These are phyloP conservation scores for Tragulus kanchil DNA, from an alignment of 2,113 vertebrate genomes.

Conservation along the genomic window DNA sequence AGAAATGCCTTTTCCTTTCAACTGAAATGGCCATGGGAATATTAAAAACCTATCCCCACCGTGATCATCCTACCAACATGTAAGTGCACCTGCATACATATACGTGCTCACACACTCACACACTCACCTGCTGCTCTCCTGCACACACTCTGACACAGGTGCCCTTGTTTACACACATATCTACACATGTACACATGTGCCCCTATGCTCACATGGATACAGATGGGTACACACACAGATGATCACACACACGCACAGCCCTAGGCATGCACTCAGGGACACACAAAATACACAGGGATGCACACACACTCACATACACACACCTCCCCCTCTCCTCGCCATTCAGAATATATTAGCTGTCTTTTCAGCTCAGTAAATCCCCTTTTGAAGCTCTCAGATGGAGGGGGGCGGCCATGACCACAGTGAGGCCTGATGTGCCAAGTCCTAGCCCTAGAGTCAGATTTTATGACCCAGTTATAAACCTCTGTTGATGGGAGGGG, in stretches of 20 bases:
- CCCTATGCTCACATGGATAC: too few species aligned
- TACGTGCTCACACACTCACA: not conserved
- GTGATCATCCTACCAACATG: rapidly evolving
- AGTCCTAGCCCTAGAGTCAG: not conserved
- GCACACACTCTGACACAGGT: rapidly evolving
- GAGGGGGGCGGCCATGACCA: not conserved
- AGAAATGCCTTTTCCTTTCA: not conserved
- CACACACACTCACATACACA: not conserved
- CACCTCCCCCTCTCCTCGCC: not conserved
- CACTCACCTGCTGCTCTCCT: not conserved
- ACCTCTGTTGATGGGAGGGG: slow-evolving; percentile 49
- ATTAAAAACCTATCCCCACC: not conserved
- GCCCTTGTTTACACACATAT: not conserved
- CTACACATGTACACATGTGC: too few species aligned
- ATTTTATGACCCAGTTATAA: slow-evolving; percentile 61
- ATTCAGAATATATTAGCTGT: not conserved
- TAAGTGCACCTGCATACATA: rapidly evolving
- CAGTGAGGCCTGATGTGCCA: not conserved
- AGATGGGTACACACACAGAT: not conserved
- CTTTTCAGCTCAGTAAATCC: slow-evolving; percentile 20
- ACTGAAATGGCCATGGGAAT: not conserved
- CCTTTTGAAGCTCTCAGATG: not conserved
- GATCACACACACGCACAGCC: not conserved
- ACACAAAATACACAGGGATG: too few species aligned
- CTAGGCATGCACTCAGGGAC: not conserved